Base-by-base conservation (phyloP, 2,797 vertebrate genomes). In the Molossus molossus region DNA sequence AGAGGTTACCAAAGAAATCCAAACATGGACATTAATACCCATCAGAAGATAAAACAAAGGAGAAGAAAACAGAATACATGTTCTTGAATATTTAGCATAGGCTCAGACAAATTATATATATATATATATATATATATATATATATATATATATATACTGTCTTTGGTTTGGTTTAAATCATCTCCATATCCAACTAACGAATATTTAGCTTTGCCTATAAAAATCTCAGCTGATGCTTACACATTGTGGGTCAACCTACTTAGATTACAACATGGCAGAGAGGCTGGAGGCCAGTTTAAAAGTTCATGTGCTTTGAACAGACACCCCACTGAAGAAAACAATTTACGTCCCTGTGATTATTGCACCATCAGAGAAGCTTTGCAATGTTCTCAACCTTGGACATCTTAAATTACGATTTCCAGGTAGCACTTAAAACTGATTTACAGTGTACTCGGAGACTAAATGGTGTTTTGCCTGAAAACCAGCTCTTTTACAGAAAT, bases 121-220 rank as follows among this genome's bases (percentile, higher is more conserved):
- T 53, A 67, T 67, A 67, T n/a, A n/a, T n/a, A n/a, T 33, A 67
- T 67, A 15, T 58, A 57, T 57, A 11, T 57, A 57, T 57, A 53
- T 62, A 13, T 17, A 57, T 57, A 57, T 57, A 53, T 33, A 67
- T 67, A 15, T 58, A 57, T 57, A 11, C 4, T 37, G 40, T 27
- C 11, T 95, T 90, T 92, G 92, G 81, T 48, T 94, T 65, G 73
- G 29, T 55, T 93, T 95, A 94, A 97, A 82, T 92, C 91, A 83
- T 72, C 50, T 91, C 33, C 13, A 6, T 0, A 0, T 55, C 96
- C 88, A 91, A 65, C 20, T 45, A 94, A 69, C 65, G 96, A 70
- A 62, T 89, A 72, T 93, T 96, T 96, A 73, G 80, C 5, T 83
- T 65, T 5, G 3, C 18, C 64, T 73, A 82, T 69, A 95, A 96